Percentiles rank a stretch among this genome's conserved stretches.
These are phyloP conservation scores for Arenicola marina DNA, from an alignment of 2,888 invertebrate species.

Conservation along the genomic window DNA sequence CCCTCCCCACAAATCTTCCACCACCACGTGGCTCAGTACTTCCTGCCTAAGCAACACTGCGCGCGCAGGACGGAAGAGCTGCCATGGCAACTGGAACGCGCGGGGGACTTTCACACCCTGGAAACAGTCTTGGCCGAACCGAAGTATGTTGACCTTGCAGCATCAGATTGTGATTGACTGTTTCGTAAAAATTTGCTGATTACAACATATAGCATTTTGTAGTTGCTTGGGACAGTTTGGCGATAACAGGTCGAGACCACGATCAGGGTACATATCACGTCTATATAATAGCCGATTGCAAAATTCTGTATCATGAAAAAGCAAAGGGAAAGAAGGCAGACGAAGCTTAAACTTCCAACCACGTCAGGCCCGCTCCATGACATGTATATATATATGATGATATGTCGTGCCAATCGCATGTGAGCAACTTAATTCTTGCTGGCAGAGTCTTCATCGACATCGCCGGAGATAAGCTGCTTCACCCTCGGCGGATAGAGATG, in stretches of 20 bases:
- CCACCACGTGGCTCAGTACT: neutral
- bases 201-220: too few species aligned
- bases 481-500: neutral
- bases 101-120: neutral
- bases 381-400: neutral
- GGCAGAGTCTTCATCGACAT: neutral
- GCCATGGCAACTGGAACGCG: neutral
- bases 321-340: too few species aligned
- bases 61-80: neutral
- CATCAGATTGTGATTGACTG: neutral
- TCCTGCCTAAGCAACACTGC: neutral
- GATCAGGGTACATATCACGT: too few species aligned
- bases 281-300: too few species aligned
- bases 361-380: neutral
- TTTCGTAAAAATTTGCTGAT: too few species aligned
- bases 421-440: too few species aligned
- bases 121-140: neutral
- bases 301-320: too few species aligned
- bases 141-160: neutral
- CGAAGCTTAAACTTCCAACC: too few species aligned
- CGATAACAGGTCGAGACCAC: too few species aligned
- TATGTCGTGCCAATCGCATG: too few species aligned
- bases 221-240: too few species aligned
- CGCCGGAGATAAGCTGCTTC: neutral
- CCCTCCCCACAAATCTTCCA: too few species aligned